Evolutionary conservation across 2,888 invertebrate species (phyloP).

Genomic region (Netelia virgata): DNA sequence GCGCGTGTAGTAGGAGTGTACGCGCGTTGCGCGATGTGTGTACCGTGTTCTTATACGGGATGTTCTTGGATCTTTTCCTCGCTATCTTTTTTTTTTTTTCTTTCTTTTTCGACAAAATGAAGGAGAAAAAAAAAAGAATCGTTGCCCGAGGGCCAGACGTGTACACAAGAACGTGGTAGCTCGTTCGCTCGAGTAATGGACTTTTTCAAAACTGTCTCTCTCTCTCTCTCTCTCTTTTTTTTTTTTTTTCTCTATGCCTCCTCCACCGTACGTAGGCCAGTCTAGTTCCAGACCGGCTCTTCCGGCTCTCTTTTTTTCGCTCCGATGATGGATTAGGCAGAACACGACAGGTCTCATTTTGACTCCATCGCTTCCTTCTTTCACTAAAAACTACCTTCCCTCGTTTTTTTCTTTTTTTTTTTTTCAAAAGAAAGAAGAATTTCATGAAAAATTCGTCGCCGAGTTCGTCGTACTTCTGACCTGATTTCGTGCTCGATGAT

Average conservation of each 20-base stretch:
- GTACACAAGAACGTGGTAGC: slow-evolving; percentile 56
- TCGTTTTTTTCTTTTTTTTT: not conserved
- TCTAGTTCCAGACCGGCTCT: slow-evolving; percentile 32
- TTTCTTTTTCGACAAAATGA: slow-evolving; percentile 41
- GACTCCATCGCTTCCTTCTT: slow-evolving; percentile 31
- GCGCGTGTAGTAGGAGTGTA: not conserved
- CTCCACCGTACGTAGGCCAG: slow-evolving; percentile 41
- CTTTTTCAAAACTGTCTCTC: slow-evolving; percentile 66
- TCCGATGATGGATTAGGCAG: slow-evolving; percentile 55
- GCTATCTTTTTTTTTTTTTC: slow-evolving; percentile 32
- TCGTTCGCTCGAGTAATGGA: slow-evolving; percentile 65
- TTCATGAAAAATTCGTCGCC: slow-evolving; percentile 30
- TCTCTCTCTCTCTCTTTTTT: slow-evolving; percentile 3
- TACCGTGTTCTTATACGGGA: slow-evolving; percentile 1
- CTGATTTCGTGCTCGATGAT: slow-evolving; percentile 33
- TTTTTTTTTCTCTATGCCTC: not conserved
- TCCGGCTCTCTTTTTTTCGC: slow-evolving; percentile 41
- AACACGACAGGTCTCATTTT: slow-evolving; percentile 23
- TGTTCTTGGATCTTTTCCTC: slow-evolving; percentile 52
- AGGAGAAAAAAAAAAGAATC: slow-evolving; percentile 26
- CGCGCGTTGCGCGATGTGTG: not conserved
- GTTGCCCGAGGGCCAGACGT: slow-evolving; percentile 64
- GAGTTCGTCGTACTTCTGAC: slow-evolving; percentile 51
- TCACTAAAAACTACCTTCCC: not conserved
- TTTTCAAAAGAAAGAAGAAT: slow-evolving; percentile 20